Base-by-base conservation (phyloP, 1,140 invertebrate species). In the Hesperophylax magnus region DNA sequence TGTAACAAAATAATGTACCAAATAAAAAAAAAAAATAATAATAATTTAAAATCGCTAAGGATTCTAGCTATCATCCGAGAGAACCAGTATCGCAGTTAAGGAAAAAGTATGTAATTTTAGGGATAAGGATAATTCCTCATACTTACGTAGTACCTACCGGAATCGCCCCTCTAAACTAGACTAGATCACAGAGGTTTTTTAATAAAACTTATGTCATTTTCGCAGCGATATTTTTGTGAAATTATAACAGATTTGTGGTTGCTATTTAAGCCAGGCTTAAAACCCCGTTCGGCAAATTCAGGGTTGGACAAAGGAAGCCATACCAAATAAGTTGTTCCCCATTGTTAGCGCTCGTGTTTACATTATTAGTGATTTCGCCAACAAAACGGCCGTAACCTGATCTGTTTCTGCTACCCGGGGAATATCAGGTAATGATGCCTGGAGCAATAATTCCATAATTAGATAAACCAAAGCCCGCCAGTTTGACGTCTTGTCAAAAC, bases 291-390 rank as follows among this genome's bases (percentile, higher is more conserved):
- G 0, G 63, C 27, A 15, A 11, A 5, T 75, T n/a, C 15, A 54
- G 71, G 71, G 71, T 75, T 75, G 22, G 22, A 75, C 20, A 75
- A 75, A 75, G 31, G 81, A 82, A 82, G 78, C 81, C 81, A n/a
- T 82, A 82, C 27, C 60, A 75, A 60, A 71, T 75, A 24, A 61
- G 67, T 60, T 78, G 39, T 61, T 54, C 76, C 80, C 67, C 75
- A 31, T 31, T 47, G 77, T 60, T 67, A 52, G 60, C n/a, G 8
- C 60, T 56, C 72, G 17, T 81, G 79, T 81, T 81, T 67, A 81
- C 80, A 78, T 78, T 78, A 76, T 78, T 82, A 82, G 76, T 82
- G 81, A 82, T 82, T 82, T 82, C 61, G 22, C 53, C 20, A 74
- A 80, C 81, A 77, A 82, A 82, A 79, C 52, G 72, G 65, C 79